Evolutionary conservation across 2,797 vertebrate species (phyloP).

Genomic region (Hydrophis major): DNA sequence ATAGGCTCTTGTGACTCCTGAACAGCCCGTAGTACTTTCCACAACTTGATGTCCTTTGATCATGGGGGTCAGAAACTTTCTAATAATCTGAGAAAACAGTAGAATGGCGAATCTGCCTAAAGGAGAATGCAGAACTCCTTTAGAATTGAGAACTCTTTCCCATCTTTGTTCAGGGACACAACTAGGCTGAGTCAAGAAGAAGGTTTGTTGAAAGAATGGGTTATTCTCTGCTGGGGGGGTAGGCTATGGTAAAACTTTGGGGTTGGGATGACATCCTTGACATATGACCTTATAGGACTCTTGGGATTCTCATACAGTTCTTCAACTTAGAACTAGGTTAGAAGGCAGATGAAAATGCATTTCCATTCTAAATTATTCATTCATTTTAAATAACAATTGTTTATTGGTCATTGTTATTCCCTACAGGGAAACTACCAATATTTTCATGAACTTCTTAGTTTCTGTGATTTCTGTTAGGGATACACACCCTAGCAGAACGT

Average conservation of each 20-base stretch:
- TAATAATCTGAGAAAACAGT: not conserved
- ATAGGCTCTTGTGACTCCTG: not conserved
- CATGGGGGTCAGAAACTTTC: not conserved
- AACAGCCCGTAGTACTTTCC: too few relatives aligned
- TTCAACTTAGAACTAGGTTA: not conserved
- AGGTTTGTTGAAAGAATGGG: not conserved
- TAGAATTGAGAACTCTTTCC: not conserved
- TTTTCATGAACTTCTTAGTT: constrained; percentile 22
- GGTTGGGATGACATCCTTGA: not conserved
- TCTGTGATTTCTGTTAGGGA: constrained; percentile 17
- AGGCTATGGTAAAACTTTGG: not conserved
- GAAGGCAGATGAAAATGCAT: not conserved
- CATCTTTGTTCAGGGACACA: not conserved
- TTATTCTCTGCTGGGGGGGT: not conserved
- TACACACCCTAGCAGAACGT: too few relatives aligned
- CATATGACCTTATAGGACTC: not conserved
- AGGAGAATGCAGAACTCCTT: not conserved
- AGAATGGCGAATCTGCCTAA: not conserved
- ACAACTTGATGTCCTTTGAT: not conserved
- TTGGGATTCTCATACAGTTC: not conserved
- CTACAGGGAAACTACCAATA: constrained; percentile 13
- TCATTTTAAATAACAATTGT: not conserved
- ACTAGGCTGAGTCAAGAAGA: not conserved
- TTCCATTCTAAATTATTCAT: not conserved
- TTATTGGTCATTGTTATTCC: constrained; percentile 13